phyloP scores from a whole-genome alignment of 2,113 vertebrate genomes.

The Phaethornis superciliosus region DNA sequence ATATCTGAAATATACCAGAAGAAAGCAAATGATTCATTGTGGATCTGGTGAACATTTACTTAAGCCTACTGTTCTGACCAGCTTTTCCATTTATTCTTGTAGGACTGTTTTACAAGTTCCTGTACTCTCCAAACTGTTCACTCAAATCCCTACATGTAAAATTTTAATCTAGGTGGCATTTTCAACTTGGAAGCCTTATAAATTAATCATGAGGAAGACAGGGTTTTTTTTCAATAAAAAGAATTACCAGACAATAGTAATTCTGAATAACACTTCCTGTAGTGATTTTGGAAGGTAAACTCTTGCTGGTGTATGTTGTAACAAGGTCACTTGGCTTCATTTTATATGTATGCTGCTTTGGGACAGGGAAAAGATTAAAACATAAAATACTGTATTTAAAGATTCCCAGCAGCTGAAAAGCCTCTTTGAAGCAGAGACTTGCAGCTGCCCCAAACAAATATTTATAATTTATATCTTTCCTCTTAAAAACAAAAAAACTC shows the following conservation, averaged over 20 bases:
- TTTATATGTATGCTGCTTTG: background rate
- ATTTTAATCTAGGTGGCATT: background rate
- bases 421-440: background rate
- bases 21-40: background rate
- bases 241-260: background rate
- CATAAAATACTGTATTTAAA: background rate
- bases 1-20: fast-evolving
- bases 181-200: background rate
- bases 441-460: background rate
- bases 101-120: background rate
- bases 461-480: background rate
- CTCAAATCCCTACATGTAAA: background rate
- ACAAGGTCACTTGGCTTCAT: background rate
- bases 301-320: background rate
- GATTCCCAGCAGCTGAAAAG: background rate
- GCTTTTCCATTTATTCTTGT: background rate
- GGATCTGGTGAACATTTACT: background rate
- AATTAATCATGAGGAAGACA: background rate
- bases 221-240: background rate
- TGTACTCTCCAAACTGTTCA: background rate
- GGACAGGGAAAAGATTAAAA: background rate
- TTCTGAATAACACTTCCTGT: background rate
- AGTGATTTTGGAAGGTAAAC: background rate
- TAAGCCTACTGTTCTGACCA: background rate
- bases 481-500: background rate